Conservation (phyloP, 1,140 invertebrate species). For the Semibalanus balanoides region DNA sequence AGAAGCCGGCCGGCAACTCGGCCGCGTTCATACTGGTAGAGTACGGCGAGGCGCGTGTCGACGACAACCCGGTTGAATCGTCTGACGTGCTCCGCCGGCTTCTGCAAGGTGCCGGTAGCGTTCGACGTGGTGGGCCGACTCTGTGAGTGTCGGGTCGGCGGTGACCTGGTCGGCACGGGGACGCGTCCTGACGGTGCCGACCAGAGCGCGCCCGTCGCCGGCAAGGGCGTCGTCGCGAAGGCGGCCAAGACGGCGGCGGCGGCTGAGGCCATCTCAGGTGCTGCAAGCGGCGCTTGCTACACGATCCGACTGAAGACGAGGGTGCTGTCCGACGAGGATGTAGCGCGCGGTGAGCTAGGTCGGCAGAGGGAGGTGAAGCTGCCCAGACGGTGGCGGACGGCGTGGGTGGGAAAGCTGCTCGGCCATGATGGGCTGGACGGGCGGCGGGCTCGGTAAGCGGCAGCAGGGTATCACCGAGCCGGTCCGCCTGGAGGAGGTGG, state of each 20-base stretch:
- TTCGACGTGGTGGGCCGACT: background rate
- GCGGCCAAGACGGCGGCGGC: background rate
- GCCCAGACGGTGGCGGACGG: slow-evolving; percentile 28
- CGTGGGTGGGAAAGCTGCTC: slow-evolving; percentile 53
- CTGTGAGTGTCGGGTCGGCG: background rate
- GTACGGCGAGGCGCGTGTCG: background rate
- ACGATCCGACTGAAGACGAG: background rate
- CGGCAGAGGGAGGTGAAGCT: background rate
- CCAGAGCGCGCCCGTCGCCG: no score
- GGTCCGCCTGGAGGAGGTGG: slow-evolving; percentile 28
- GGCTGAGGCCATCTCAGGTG: background rate
- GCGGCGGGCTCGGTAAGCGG: slow-evolving; percentile 54
- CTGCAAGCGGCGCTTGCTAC: background rate
- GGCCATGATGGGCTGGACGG: slow-evolving; percentile 65
- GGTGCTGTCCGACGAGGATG: background rate
- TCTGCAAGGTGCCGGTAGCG: background rate
- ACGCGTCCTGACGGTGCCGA: no score
- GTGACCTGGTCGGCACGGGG: background rate
- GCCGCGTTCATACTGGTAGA: background rate
- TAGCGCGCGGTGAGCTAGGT: background rate
- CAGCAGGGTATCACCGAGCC: slow-evolving; percentile 51
- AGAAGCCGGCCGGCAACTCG: background rate
- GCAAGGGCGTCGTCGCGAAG: no score
- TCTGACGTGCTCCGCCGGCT: background rate
- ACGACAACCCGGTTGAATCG: background rate